Evolutionary conservation across 2,797 vertebrate genomes (phyloP).

Genomic region (Cryptoblepharus egeriae): DNA sequence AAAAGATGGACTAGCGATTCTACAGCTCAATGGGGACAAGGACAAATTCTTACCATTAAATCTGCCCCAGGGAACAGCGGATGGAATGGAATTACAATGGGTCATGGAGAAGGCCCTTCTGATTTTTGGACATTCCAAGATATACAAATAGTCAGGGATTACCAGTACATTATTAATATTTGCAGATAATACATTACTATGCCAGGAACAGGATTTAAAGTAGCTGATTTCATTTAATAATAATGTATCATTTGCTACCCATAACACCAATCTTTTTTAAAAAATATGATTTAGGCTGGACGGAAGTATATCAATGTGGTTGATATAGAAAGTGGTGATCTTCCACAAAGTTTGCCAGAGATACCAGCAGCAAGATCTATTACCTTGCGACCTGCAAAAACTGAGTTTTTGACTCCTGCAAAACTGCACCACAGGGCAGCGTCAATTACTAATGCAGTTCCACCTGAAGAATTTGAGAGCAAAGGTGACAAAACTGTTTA

Average conservation of each 20-base stretch:
- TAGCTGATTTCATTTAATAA: neutral
- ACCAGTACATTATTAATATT: slow-evolving; percentile 12
- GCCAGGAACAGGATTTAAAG: neutral
- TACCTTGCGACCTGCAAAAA: neutral
- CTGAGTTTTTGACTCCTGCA: slow-evolving; percentile 72
- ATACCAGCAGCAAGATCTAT: slow-evolving; percentile 25
- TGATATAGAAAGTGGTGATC: slow-evolving; percentile 81
- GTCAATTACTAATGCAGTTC: slow-evolving; percentile 67
- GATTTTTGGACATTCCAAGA: too few relatives aligned
- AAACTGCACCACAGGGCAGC: slow-evolving; percentile 77
- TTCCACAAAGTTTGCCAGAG: slow-evolving; percentile 70
- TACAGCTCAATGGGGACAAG: too few relatives aligned
- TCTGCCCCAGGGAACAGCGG: too few relatives aligned
- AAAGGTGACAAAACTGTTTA: slow-evolving; percentile 59
- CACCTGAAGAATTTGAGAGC: slow-evolving; percentile 28
- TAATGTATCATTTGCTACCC: neutral
- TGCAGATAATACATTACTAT: neutral
- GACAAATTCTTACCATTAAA: too few relatives aligned
- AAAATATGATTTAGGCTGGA: slow-evolving; percentile 67
- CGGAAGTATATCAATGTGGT: slow-evolving; percentile 82
- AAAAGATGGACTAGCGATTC: too few relatives aligned
- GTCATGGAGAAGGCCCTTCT: too few relatives aligned
- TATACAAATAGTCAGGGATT: too few relatives aligned
- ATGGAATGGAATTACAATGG: too few relatives aligned
- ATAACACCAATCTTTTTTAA: slow-evolving; percentile 21